Percentiles rank a stretch among this genome's conserved stretches.
Conservation (phyloP, 2,888 invertebrate species). For the Bellardia bayeri region DNA sequence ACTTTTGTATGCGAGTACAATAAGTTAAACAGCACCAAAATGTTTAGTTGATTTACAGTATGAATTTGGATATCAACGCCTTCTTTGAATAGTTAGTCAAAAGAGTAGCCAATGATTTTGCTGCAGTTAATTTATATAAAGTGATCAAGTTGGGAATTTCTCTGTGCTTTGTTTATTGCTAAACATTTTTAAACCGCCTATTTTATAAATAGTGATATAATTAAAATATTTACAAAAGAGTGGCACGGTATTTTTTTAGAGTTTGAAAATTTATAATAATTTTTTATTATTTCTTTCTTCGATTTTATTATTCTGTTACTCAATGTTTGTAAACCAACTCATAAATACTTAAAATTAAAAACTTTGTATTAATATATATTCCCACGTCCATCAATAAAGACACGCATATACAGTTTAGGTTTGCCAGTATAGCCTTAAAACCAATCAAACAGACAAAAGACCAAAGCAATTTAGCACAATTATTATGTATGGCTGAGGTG, state of each 20-base stretch:
- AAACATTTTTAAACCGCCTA: no score
- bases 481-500: slow-evolving; percentile 41
- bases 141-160: no score
- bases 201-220: no score
- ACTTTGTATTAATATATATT: not conserved
- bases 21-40: no score
- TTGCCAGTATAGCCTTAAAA: slow-evolving; percentile 33
- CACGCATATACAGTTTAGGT: slow-evolving; percentile 9
- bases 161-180: no score
- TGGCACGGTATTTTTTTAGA: not conserved
- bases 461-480: slow-evolving; percentile 38
- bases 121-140: no score
- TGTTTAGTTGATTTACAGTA: no score
- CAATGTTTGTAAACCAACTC: not conserved
- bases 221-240: no score
- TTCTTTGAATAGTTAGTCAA: no score
- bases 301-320: not conserved
- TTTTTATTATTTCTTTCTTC: not conserved
- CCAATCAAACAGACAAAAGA: slow-evolving; percentile 24
- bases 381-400: slow-evolving; percentile 18
- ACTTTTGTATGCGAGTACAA: no score
- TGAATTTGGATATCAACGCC: no score
- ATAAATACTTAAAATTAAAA: not conserved
- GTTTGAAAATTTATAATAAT: not conserved
- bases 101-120: no score